Percentiles rank a stretch among this genome's conserved stretches.
Conservation (phyloP, 1,140 invertebrate species). For the Helicoverpa zea region DNA sequence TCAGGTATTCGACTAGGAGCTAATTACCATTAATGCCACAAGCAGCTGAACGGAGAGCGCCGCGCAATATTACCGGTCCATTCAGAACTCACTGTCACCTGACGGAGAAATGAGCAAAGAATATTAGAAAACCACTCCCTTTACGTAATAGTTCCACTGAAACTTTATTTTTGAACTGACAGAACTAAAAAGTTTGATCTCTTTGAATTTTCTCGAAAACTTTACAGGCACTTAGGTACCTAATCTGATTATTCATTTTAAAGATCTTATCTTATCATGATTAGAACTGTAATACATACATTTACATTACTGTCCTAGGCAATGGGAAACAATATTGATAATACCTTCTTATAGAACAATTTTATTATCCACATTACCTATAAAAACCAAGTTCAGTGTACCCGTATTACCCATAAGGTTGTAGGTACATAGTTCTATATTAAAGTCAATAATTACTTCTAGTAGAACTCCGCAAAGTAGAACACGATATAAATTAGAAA, state of each 20-base stretch:
- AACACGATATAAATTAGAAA: conserved; percentile 11
- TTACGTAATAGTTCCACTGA: conserved; percentile 2
- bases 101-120: conserved; percentile 42
- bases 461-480: not conserved
- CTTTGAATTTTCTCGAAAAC: not conserved
- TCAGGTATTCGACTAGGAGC: conserved; percentile 28
- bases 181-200: conserved; percentile 14
- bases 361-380: not conserved
- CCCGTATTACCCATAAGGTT: too few relatives aligned
- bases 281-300: too few relatives aligned
- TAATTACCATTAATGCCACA: conserved; percentile 53
- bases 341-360: not conserved
- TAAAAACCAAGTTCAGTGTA: too few relatives aligned
- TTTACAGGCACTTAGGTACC: too few relatives aligned
- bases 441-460: not conserved
- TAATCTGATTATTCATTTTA: not conserved
- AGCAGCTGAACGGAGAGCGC: conserved; percentile 33
- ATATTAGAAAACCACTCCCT: conserved; percentile 41
- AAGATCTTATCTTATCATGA: not conserved
- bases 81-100: conserved; percentile 45
- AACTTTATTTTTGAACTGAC: conserved; percentile 24
- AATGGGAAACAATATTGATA: too few relatives aligned
- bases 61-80: conserved; percentile 24
- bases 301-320: too few relatives aligned
- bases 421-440: too few relatives aligned